A percentile compares a stretch with the other conserved stretches of the same genome.
Evolutionary conservation across 2,888 invertebrate genomes (phyloP).

Genomic region (Tolmerus cingulatus): DNA sequence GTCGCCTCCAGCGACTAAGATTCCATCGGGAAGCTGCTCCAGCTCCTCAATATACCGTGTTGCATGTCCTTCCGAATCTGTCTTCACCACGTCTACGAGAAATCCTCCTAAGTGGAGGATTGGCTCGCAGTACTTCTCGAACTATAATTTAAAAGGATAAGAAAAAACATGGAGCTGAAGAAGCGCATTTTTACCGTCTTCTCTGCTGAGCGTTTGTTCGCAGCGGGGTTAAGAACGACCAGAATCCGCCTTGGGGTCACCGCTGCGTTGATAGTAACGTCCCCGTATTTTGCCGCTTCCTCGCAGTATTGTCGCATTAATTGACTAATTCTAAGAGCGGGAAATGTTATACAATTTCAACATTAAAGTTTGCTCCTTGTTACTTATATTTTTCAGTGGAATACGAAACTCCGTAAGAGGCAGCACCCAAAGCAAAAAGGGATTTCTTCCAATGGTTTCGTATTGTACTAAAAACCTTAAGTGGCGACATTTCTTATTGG

Average conservation of each 20-base stretch:
- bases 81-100: slow-evolving; percentile 77
- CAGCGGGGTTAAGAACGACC: slow-evolving; percentile 90
- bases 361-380: slow-evolving; percentile 57
- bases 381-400: slow-evolving; percentile 79
- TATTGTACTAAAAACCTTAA: slow-evolving; percentile 42
- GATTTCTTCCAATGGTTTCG: slow-evolving; percentile 87
- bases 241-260: slow-evolving; percentile 77
- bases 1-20: slow-evolving; percentile 94
- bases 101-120: slow-evolving; percentile 90
- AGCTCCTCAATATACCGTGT: slow-evolving; percentile 80
- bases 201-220: slow-evolving; percentile 74
- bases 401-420: slow-evolving; percentile 76
- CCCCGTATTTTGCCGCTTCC: slow-evolving; percentile 78
- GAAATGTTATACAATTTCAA: not conserved
- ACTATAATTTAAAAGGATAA: slow-evolving; percentile 63
- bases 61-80: slow-evolving; percentile 89
- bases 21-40: slow-evolving; percentile 79
- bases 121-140: slow-evolving; percentile 92
- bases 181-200: slow-evolving; percentile 51
- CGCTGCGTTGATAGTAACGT: slow-evolving; percentile 67
- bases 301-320: slow-evolving; percentile 83
- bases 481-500: not conserved
- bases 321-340: slow-evolving; percentile 71
- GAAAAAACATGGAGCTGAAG: not conserved
- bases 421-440: slow-evolving; percentile 71